Percentiles rank a stretch among this genome's conserved stretches.
phyloP scores from a whole-genome alignment of 2,797 vertebrate genomes.

The Aeoliscus strigatus region DNA sequence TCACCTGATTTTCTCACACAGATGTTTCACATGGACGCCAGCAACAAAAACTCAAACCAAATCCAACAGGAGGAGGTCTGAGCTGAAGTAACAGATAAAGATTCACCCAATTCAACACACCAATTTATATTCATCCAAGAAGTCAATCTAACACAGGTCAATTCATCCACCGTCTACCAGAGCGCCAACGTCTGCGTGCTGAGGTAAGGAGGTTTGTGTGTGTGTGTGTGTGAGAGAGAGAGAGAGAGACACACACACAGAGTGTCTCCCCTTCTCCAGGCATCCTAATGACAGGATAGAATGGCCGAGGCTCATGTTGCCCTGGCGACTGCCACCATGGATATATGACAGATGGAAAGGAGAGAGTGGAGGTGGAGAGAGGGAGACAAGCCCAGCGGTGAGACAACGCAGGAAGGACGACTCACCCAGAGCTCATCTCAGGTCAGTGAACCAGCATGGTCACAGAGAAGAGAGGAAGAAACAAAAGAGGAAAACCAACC shows the following conservation, averaged over 20 bases:
- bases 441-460: too few relatives aligned
- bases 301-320: constrained; percentile 70
- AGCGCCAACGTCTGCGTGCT: constrained; percentile 7
- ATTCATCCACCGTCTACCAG: too few relatives aligned
- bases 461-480: too few relatives aligned
- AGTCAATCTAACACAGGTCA: not conserved
- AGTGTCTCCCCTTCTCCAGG: constrained; percentile 50
- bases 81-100: too few relatives aligned
- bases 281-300: constrained; percentile 77
- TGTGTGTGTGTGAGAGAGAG: not conserved
- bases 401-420: constrained; percentile 1
- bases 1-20: too few relatives aligned
- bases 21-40: too few relatives aligned
- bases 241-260: not conserved
- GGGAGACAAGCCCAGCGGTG: constrained; percentile 2
- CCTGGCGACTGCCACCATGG: constrained; percentile 72
- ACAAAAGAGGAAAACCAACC: not conserved
- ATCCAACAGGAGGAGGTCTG: too few relatives aligned
- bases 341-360: constrained; percentile 66
- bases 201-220: constrained; percentile 14
- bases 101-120: too few relatives aligned
- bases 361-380: constrained; percentile 48
- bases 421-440: constrained; percentile 1
- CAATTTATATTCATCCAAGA: too few relatives aligned
- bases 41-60: too few relatives aligned